phyloP scores from a whole-genome alignment of 2,888 invertebrate genomes.

The Epirrhoe tristata region DNA sequence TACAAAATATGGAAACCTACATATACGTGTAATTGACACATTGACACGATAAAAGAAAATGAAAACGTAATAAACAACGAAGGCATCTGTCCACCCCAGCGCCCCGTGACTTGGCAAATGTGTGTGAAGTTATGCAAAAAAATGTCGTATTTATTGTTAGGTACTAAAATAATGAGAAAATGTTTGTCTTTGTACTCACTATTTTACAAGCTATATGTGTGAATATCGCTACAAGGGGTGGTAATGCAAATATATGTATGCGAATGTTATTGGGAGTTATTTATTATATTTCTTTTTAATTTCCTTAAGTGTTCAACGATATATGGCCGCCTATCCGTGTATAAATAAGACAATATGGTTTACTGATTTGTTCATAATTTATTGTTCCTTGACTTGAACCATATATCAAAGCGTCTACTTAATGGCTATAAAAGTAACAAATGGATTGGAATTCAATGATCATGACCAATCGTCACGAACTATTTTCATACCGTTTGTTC shows the following conservation, averaged over 20 bases:
- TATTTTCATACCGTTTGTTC: neutral
- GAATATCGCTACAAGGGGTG: neutral
- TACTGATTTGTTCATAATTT: slow-evolving; percentile 6
- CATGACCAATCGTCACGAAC: slow-evolving; percentile 21
- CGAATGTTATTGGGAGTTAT: no score
- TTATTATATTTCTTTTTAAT: no score
- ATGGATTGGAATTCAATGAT: slow-evolving; percentile 25
- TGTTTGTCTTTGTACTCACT: slow-evolving; percentile 5
- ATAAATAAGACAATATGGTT: neutral
- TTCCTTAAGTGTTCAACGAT: no score
- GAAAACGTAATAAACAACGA: slow-evolving; percentile 41
- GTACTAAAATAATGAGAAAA: slow-evolving; percentile 8
- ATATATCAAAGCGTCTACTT: slow-evolving; percentile 17
- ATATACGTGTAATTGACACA: slow-evolving; percentile 50
- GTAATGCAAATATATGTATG: neutral
- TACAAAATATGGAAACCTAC: slow-evolving; percentile 3
- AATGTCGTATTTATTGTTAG: slow-evolving; percentile 13
- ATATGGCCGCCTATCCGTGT: no score
- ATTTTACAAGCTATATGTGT: neutral
- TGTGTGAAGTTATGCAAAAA: slow-evolving; percentile 22
- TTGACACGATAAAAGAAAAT: slow-evolving; percentile 47
- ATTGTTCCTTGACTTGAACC: slow-evolving; percentile 9
- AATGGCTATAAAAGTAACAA: slow-evolving; percentile 27
- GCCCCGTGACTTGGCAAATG: slow-evolving; percentile 16
- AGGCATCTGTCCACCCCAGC: slow-evolving; percentile 42